Evolutionary conservation across 2,888 invertebrate species (phyloP).

Genomic region (Sisyra nigra): DNA sequence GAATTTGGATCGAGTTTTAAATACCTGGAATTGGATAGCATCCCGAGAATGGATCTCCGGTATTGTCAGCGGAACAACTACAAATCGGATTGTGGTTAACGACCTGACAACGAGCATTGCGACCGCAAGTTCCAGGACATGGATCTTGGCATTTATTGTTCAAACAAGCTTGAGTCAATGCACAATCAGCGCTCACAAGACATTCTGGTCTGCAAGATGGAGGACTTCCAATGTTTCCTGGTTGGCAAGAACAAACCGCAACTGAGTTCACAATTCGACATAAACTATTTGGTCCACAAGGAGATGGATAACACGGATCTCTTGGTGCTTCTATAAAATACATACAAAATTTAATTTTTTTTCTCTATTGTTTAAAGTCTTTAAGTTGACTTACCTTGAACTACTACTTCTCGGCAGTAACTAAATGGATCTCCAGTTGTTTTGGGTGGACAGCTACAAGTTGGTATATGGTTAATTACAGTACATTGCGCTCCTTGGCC

Average conservation of each 20-base stretch:
- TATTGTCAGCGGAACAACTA: constrained; percentile 48
- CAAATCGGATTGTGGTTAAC: constrained; percentile 69
- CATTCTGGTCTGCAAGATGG: constrained; percentile 68
- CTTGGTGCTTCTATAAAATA: constrained; percentile 20
- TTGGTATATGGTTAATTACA: constrained; percentile 68
- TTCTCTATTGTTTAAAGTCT: not conserved
- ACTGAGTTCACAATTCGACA: constrained; percentile 39
- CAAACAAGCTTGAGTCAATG: constrained; percentile 58
- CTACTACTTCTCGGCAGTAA: constrained; percentile 25
- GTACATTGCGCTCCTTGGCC: constrained; percentile 64
- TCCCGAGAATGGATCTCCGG: constrained; percentile 61
- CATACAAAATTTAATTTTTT: not conserved
- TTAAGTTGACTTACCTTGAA: not conserved
- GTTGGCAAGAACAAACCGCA: constrained; percentile 52
- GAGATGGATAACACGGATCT: constrained; percentile 54
- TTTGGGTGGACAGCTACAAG: constrained; percentile 56
- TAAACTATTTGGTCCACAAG: constrained; percentile 52
- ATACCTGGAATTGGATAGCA: constrained; percentile 41
- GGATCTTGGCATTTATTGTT: constrained; percentile 68
- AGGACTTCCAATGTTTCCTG: constrained; percentile 54
- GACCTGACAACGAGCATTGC: constrained; percentile 57
- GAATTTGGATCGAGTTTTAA: constrained; percentile 14
- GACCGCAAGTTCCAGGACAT: constrained; percentile 64
- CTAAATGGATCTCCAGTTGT: constrained; percentile 67
- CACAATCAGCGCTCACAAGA: constrained; percentile 63